Conservation (phyloP, 2,797 vertebrate genomes). For the Karalla daura region DNA sequence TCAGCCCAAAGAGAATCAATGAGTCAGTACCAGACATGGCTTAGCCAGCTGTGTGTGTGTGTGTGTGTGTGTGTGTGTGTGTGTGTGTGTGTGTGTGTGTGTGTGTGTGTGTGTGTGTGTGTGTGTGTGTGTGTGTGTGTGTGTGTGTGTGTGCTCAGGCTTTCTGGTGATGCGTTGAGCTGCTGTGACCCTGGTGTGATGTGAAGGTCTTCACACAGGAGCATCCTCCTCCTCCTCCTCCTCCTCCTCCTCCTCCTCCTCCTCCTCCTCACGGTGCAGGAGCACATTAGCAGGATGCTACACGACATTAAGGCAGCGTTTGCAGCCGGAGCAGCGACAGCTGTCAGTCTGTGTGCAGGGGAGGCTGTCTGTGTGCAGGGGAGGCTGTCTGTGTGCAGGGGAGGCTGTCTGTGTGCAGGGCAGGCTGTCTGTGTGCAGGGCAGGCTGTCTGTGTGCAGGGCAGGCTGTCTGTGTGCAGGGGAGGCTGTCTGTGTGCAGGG, state of each 20-base stretch:
- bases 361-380: too few relatives aligned
- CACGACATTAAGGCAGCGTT: neutral
- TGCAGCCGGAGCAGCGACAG: neutral
- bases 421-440: too few relatives aligned
- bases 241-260: too few relatives aligned
- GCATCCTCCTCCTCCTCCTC: too few relatives aligned
- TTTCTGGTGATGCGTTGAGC: constrained; percentile 43
- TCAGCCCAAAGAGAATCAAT: constrained; percentile 50
- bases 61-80: neutral
- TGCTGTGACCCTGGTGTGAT: constrained; percentile 45
- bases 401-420: too few relatives aligned
- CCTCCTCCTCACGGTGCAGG: too few relatives aligned
- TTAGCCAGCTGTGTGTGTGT: constrained; percentile 20
- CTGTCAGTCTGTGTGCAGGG: neutral
- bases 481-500: too few relatives aligned
- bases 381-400: too few relatives aligned
- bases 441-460: too few relatives aligned
- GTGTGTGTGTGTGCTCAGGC: constrained; percentile 14
- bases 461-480: too few relatives aligned
- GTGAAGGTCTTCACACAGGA: constrained; percentile 44
- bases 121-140: constrained; percentile 15
- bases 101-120: constrained; percentile 20
- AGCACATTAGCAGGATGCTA: too few relatives aligned
- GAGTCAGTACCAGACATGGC: constrained; percentile 33
- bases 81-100: constrained; percentile 10